A percentile compares a stretch with the other conserved stretches of the same genome.
Conservation (phyloP, 1,140 invertebrate species). For the Apis dorsata region DNA sequence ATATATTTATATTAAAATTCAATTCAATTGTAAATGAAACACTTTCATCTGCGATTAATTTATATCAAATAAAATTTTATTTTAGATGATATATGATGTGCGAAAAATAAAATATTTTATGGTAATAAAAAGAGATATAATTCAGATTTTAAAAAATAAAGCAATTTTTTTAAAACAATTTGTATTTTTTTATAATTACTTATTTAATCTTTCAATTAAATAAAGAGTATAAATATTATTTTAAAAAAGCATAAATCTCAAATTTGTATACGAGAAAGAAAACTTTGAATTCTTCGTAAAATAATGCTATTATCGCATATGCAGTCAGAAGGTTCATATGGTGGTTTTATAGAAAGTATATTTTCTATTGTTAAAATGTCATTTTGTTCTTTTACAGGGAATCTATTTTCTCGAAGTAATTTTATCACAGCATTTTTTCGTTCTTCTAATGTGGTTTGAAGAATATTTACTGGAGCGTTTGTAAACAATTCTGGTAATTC, state of each 20-base stretch:
- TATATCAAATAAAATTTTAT: constrained; percentile 8
- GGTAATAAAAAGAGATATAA: constrained; percentile 19
- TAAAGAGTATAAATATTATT: background rate
- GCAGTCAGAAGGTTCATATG: constrained; percentile 72
- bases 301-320: constrained; percentile 72
- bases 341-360: constrained; percentile 73
- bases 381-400: constrained; percentile 70
- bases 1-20: background rate
- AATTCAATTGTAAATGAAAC: constrained; percentile 7
- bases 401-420: constrained; percentile 70
- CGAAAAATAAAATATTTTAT: constrained; percentile 39
- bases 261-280: constrained; percentile 31
- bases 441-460: constrained; percentile 45
- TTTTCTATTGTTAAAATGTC: constrained; percentile 69
- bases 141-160: constrained; percentile 8
- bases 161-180: constrained; percentile 12
- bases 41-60: constrained; percentile 21
- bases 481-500: constrained; percentile 71
- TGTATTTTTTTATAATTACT: background rate
- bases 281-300: constrained; percentile 72
- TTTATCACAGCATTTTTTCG: constrained; percentile 69
- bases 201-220: background rate
- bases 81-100: background rate
- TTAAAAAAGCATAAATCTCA: background rate
- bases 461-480: constrained; percentile 42